A percentile compares a stretch with the other conserved stretches of the same genome.
Evolutionary conservation across 1,140 invertebrate genomes (phyloP).

Genomic region (Drosophila ambigua): DNA sequence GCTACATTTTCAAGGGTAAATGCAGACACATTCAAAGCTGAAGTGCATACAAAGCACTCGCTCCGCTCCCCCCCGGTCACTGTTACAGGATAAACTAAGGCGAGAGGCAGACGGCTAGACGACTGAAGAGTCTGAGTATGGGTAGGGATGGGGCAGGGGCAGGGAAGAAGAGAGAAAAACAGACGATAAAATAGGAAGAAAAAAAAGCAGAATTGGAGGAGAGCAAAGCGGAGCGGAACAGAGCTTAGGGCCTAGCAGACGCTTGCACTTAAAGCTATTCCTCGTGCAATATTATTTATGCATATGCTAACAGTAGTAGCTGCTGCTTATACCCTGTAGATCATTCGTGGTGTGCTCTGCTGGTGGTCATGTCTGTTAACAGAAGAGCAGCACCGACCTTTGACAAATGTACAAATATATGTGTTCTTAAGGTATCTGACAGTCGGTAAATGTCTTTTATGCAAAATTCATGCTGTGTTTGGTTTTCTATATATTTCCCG

Average conservation of each 20-base stretch:
- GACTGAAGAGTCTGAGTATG: conserved; percentile 55
- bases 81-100: conserved; percentile 37
- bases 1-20: conserved; percentile 77
- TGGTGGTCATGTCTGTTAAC: no score
- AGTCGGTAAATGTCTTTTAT: conserved; percentile 4
- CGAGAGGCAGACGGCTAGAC: conserved; percentile 48
- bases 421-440: no score
- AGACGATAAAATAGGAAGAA: conserved; percentile 5
- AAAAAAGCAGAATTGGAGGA: background rate
- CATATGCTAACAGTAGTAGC: conserved; percentile 70
- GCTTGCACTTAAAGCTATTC: conserved; percentile 74
- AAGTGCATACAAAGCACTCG: conserved; percentile 58
- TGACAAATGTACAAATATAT: no score
- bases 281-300: conserved; percentile 82
- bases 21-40: conserved; percentile 76
- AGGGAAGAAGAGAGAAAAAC: conserved; percentile 5
- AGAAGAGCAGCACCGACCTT: no score
- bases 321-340: background rate
- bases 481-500: conserved; percentile 17
- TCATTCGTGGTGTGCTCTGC: no score
- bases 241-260: conserved; percentile 51
- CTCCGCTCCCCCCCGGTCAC: background rate
- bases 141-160: conserved; percentile 13
- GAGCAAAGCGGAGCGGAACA: background rate
- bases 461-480: background rate